Evolutionary conservation across 2,797 vertebrate species (phyloP).

Genomic region (Sebastolobus altivelis): DNA sequence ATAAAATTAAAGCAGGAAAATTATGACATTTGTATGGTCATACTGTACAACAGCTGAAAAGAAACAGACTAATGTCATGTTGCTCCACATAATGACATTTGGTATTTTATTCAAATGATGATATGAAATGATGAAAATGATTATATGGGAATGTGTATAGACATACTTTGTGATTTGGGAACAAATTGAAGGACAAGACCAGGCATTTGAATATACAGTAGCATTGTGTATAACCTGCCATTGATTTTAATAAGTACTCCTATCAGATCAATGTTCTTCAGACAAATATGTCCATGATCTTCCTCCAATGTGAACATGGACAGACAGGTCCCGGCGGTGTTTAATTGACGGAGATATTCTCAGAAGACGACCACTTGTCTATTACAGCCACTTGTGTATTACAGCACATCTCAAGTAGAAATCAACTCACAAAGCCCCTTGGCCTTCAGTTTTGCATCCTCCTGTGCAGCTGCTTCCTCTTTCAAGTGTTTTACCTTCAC

Average conservation of each 20-base stretch:
- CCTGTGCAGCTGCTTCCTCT: not conserved
- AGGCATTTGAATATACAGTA: not conserved
- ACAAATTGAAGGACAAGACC: not conserved
- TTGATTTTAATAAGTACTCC: not conserved
- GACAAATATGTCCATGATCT: not conserved
- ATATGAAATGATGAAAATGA: not conserved
- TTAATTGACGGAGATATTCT: not conserved
- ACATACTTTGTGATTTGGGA: conserved; percentile 6
- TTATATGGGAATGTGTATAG: conserved; percentile 1
- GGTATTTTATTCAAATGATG: conserved; percentile 6
- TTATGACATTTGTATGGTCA: not conserved
- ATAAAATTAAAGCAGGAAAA: not conserved
- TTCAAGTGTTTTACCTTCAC: not conserved
- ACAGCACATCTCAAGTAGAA: conserved; percentile 7
- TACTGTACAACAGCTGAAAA: not conserved
- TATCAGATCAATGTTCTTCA: not conserved
- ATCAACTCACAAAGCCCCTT: conserved; percentile 10
- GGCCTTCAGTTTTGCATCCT: not conserved
- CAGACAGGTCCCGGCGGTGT: not conserved
- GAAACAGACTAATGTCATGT: not conserved
- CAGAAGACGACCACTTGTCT: conserved; percentile 2
- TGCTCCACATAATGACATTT: conserved; percentile 7
- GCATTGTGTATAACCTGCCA: not conserved
- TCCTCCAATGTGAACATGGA: not conserved
- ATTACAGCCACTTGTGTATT: not conserved